A percentile compares a stretch with the other conserved stretches of the same genome.
Conservation (phyloP, 1,140 invertebrate genomes). For the Drosophila ficusphila region DNA sequence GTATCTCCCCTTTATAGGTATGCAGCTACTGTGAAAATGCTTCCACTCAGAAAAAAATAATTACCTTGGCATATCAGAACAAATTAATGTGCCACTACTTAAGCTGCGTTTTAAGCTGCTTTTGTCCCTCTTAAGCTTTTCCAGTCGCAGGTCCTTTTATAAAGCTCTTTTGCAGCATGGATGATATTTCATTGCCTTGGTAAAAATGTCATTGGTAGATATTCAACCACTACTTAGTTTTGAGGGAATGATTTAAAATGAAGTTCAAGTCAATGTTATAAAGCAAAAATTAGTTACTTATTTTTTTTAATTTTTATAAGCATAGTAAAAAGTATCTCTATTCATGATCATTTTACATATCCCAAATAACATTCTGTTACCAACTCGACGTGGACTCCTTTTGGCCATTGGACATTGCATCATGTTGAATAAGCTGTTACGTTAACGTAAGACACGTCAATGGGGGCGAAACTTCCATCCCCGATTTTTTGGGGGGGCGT, state of each 20-base stretch:
- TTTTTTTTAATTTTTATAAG: too few species aligned
- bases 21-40: conserved; percentile 8
- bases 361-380: not conserved
- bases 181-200: too few species aligned
- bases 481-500: not conserved
- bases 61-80: conserved; percentile 23
- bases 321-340: too few species aligned
- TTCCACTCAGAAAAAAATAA: conserved; percentile 16
- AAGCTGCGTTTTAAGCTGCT: conserved; percentile 11
- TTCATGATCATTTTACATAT: too few species aligned
- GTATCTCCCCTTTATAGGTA: conserved; percentile 14
- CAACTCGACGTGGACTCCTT: not conserved
- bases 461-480: conserved; percentile 7
- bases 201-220: too few species aligned
- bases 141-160: not conserved
- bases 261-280: too few species aligned
- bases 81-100: conserved; percentile 23
- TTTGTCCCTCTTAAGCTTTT: not conserved
- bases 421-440: conserved; percentile 32
- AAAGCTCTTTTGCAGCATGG: not conserved
- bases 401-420: not conserved
- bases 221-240: too few species aligned
- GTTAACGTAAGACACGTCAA: conserved; percentile 2
- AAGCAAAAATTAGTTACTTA: too few species aligned
- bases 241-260: too few species aligned